A percentile compares a stretch with the other conserved stretches of the same genome.
Evolutionary conservation across 2,888 invertebrate species (phyloP).

Genomic region (Heliconius sara): DNA sequence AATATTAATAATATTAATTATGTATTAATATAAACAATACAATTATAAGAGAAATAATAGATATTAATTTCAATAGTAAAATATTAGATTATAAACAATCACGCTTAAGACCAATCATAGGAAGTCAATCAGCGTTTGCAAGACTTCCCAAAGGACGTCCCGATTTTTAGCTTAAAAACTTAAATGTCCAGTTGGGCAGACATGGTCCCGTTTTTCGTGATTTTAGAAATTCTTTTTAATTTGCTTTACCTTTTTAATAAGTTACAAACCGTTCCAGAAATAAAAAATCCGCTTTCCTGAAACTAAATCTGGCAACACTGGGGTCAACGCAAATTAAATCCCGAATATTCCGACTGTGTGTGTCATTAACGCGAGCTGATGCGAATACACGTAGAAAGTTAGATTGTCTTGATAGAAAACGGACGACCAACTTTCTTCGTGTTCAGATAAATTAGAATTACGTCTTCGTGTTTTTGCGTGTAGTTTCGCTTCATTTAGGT

Average conservation of each 20-base stretch:
- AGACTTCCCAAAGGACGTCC: too few species aligned
- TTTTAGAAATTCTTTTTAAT: too few species aligned
- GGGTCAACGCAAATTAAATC: slow-evolving; percentile 30
- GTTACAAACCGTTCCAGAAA: too few species aligned
- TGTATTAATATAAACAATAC: too few species aligned
- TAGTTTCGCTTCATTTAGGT: slow-evolving; percentile 11
- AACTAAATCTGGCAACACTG: too few species aligned
- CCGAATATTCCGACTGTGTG: slow-evolving; percentile 32
- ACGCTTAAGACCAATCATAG: neutral
- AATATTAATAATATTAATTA: neutral
- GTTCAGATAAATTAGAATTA: slow-evolving; percentile 34
- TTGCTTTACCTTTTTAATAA: too few species aligned
- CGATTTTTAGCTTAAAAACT: too few species aligned
- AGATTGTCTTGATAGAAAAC: slow-evolving; percentile 37
- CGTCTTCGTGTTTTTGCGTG: slow-evolving; percentile 19
- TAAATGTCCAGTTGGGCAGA: too few species aligned
- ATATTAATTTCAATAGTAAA: neutral
- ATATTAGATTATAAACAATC: neutral
- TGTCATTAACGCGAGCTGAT: slow-evolving; percentile 36
- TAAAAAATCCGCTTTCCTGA: too few species aligned
- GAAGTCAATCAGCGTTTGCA: too few species aligned
- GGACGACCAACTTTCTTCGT: slow-evolving; percentile 36
- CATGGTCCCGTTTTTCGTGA: too few species aligned
- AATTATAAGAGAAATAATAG: too few species aligned
- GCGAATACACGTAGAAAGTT: slow-evolving; percentile 37